Conservation (phyloP, 2,113 vertebrate genomes). For the Bos javanicus region DNA sequence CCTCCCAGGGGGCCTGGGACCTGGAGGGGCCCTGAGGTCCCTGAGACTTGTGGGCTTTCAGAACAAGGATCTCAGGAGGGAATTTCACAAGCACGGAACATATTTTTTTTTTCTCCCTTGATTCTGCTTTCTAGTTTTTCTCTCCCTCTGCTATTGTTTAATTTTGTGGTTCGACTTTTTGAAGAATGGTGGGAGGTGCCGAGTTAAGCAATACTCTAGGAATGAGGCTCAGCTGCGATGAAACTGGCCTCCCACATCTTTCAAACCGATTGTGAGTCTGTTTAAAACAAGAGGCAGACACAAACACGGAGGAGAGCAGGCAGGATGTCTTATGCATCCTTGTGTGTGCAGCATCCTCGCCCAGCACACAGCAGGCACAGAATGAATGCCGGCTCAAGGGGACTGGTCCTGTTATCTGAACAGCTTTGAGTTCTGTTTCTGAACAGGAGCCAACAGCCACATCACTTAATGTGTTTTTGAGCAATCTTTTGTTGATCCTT, state of each 20-base stretch:
- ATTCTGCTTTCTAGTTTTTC: conserved; percentile 37
- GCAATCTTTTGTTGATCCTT: conserved; percentile 2
- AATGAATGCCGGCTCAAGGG: neutral
- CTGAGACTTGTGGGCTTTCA: neutral
- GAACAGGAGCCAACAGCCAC: neutral
- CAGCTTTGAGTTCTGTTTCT: neutral
- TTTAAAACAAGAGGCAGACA: neutral
- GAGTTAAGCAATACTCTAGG: conserved; percentile 33
- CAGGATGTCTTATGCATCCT: neutral
- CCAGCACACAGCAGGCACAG: neutral
- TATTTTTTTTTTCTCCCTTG: conserved; percentile 31
- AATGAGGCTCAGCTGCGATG: conserved; percentile 38
- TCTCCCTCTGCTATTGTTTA: conserved; percentile 63
- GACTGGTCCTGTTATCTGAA: neutral
- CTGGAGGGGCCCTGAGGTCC: conserved; percentile 13
- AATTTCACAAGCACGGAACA: conserved; percentile 50
- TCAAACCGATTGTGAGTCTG: neutral
- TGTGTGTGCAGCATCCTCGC: rapidly evolving
- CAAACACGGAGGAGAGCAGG: neutral
- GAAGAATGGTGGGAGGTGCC: conserved; percentile 43
- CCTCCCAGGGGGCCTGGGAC: neutral
- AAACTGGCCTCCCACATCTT: neutral
- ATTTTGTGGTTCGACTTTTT: conserved; percentile 30
- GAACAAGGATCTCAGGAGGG: conserved; percentile 7
- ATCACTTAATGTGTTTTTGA: neutral